A percentile compares a stretch with the other conserved stretches of the same genome.
phyloP scores from a whole-genome alignment of 2,113 vertebrate genomes.

The Spea bombifrons region DNA sequence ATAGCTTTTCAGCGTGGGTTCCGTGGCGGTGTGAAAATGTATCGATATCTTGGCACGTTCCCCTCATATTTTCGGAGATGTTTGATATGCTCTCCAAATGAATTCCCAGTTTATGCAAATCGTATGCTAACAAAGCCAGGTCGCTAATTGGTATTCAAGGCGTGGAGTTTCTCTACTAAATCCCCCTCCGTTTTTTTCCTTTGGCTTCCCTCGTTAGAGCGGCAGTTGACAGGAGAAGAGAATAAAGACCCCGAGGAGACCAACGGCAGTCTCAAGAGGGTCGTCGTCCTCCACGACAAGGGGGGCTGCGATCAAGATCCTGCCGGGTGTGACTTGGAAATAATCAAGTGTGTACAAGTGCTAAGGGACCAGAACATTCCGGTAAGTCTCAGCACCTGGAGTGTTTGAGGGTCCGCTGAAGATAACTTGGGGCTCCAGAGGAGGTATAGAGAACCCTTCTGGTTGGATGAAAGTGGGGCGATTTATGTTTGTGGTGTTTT shows the following conservation, averaged over 20 bases:
- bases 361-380: conserved; percentile 59
- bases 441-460: too few relatives aligned
- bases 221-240: conserved; percentile 62
- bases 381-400: conserved; percentile 9
- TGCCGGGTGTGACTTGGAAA: conserved; percentile 67
- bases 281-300: conserved; percentile 60
- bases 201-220: conserved; percentile 54
- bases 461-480: too few relatives aligned
- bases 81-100: not conserved
- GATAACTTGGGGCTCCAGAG: not conserved
- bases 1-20: not conserved
- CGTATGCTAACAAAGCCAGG: not conserved
- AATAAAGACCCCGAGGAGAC: conserved; percentile 50
- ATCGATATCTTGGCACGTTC: not conserved
- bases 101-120: not conserved
- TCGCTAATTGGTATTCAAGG: not conserved
- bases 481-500: too few relatives aligned
- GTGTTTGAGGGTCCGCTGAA: not conserved
- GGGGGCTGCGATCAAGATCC: conserved; percentile 68
- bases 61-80: not conserved
- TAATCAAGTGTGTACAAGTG: conserved; percentile 66
- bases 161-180: not conserved
- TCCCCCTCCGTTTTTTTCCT: not conserved
- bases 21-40: not conserved
- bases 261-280: conserved; percentile 49